Evolutionary conservation across 2,113 vertebrate genomes (phyloP).

Genomic region (Pituophis catenifer): DNA sequence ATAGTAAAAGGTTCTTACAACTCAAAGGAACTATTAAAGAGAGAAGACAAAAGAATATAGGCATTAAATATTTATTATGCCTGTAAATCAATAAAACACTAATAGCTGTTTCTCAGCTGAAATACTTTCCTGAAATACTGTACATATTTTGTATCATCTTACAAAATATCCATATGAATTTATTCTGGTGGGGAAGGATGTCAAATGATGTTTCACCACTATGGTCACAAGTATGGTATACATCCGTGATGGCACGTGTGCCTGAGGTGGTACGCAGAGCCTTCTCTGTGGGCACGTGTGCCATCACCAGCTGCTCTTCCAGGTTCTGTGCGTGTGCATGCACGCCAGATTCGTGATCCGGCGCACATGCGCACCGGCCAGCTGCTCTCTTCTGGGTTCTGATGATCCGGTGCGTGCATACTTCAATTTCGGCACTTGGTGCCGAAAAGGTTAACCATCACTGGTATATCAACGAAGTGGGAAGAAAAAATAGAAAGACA

Average conservation of each 20-base stretch:
- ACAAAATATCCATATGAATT: neutral
- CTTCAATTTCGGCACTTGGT: too few species aligned
- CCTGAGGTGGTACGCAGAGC: too few species aligned
- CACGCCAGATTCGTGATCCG: fast-evolving
- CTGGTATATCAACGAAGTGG: neutral
- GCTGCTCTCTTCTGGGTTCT: too few species aligned
- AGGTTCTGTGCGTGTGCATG: too few species aligned
- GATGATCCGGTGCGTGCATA: too few species aligned
- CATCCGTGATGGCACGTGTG: too few species aligned
- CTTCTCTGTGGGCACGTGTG: too few species aligned
- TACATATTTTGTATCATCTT: slow-evolving; percentile 11
- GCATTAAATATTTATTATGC: neutral
- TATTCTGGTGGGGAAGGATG: neutral
- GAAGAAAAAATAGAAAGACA: neutral
- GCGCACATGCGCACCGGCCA: too few species aligned
- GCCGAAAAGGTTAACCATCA: too few species aligned
- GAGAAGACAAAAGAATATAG: neutral
- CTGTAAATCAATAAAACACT: slow-evolving; percentile 26
- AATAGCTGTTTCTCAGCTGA: slow-evolving; percentile 10
- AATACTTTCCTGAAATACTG: slow-evolving; percentile 18
- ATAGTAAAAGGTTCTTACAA: neutral
- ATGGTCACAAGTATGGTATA: neutral
- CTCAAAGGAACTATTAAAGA: neutral
- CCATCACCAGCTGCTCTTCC: too few species aligned
- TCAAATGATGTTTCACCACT: neutral